phyloP scores from a whole-genome alignment of 2,113 vertebrate species.

The Eolophus roseicapilla region DNA sequence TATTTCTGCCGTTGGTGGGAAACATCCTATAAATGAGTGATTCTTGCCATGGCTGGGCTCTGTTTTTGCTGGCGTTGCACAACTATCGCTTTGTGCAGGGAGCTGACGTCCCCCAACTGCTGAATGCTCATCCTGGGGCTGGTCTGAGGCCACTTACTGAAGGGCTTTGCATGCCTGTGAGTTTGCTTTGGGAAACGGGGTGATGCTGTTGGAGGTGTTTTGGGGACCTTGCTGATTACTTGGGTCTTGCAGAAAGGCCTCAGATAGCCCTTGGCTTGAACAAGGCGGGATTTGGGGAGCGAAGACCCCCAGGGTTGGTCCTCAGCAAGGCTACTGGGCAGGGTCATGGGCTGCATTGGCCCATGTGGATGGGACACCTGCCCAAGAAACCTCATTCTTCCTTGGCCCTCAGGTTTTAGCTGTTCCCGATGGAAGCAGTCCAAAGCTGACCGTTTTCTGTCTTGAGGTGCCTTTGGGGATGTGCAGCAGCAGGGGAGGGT shows the following conservation, averaged over 20 bases:
- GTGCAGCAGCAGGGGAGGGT: background rate
- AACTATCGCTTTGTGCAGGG: background rate
- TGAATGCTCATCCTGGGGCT: fast-evolving
- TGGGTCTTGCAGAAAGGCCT: background rate
- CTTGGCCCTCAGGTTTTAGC: background rate
- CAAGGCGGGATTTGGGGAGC: background rate
- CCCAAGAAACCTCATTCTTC: fast-evolving
- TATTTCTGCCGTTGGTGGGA: background rate
- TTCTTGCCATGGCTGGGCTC: background rate
- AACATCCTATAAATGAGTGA: background rate
- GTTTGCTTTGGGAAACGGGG: fast-evolving
- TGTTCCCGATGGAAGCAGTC: background rate
- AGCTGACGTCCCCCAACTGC: background rate
- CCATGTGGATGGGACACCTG: background rate
- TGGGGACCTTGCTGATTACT: background rate
- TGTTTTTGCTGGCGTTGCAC: background rate
- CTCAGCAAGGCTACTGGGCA: background rate
- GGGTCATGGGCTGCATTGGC: background rate
- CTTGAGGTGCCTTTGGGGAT: background rate
- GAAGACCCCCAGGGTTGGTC: background rate
- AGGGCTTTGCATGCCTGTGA: fast-evolving
- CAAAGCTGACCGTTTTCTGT: background rate
- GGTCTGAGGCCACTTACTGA: background rate
- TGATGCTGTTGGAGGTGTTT: background rate
- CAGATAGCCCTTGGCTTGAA: background rate